Evolutionary conservation across 2,113 vertebrate species (phyloP).

Genomic region (Sardina pilchardus): DNA sequence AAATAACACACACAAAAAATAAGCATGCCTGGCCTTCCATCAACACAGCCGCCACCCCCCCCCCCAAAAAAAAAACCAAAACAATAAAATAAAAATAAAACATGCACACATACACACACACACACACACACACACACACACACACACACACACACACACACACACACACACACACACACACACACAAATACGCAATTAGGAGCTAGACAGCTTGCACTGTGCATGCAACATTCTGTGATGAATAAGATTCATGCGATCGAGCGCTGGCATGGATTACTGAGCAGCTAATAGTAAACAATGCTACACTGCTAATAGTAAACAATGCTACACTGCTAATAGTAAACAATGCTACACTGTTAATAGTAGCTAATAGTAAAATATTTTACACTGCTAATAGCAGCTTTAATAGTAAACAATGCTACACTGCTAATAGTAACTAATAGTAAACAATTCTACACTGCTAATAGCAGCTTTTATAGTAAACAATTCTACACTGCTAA

Average conservation of each 20-base stretch:
- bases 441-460: not conserved
- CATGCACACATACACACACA: too few relatives aligned
- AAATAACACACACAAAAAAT: not conserved
- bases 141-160: too few relatives aligned
- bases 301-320: not conserved
- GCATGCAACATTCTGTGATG: not conserved
- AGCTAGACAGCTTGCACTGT: not conserved
- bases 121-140: too few relatives aligned
- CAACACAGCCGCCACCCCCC: too few relatives aligned
- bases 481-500: not conserved
- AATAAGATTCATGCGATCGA: not conserved
- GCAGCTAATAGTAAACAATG: not conserved
- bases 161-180: too few relatives aligned
- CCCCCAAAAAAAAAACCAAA: too few relatives aligned
- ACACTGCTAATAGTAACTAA: too few relatives aligned
- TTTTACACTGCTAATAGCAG: not conserved
- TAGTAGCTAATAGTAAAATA: not conserved
- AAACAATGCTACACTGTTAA: too few relatives aligned
- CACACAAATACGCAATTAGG: not conserved
- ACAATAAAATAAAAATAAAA: too few relatives aligned
- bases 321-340: not conserved
- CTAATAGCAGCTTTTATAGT: not conserved
- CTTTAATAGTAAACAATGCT: not conserved
- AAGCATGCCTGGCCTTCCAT: not conserved
- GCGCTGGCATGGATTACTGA: not conserved